A percentile compares a stretch with the other conserved stretches of the same genome.
phyloP scores from a whole-genome alignment of 35 echinoderm and acorn worm genomes.

The Lytechinus pictus region DNA sequence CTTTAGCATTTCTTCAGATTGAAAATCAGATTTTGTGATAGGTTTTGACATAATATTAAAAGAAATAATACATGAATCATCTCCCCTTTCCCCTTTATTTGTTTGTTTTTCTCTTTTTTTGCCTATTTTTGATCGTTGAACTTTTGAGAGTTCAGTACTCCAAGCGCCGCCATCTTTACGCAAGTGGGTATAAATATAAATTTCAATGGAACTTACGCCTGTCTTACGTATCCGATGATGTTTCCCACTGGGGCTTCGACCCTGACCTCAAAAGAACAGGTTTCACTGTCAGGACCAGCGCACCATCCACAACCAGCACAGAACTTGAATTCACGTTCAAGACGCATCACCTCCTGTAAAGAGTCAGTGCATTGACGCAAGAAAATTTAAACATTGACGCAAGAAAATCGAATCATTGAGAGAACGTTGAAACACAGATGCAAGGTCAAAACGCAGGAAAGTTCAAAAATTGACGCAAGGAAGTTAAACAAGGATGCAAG shows the following conservation, averaged over 20 bases:
- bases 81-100: too few species aligned
- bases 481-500: background rate
- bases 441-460: background rate
- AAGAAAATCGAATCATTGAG: too few species aligned
- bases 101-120: too few species aligned
- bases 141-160: too few species aligned
- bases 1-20: too few species aligned
- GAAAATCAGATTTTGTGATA: too few species aligned
- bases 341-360: conserved; percentile 76
- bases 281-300: conserved; percentile 66
- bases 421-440: too few species aligned
- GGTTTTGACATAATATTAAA: too few species aligned
- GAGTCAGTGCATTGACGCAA: background rate
- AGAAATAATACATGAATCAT: too few species aligned
- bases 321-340: conserved; percentile 73
- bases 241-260: conserved; percentile 75
- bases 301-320: conserved; percentile 86
- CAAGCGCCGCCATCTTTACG: too few species aligned
- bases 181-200: too few species aligned
- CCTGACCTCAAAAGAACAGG: conserved; percentile 65
- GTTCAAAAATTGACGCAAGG: background rate
- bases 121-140: too few species aligned
- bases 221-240: conserved; percentile 73
- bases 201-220: conserved; percentile 64
- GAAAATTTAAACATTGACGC: background rate